phyloP scores from a whole-genome alignment of 2,888 invertebrate genomes.

The Nephrotoma appendiculata region DNA sequence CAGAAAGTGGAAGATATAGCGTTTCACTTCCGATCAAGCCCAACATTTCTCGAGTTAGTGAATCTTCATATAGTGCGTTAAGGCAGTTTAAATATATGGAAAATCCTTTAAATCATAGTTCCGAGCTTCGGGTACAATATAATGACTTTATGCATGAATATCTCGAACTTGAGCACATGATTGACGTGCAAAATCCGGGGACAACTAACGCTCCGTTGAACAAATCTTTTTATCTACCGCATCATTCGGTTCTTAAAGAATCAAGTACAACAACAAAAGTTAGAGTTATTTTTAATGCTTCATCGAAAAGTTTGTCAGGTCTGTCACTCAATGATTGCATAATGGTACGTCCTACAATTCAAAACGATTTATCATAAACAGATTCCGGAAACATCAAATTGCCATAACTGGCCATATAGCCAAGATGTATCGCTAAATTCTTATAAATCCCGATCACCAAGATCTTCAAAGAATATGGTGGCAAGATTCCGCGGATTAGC shows the following conservation, averaged over 20 bases:
- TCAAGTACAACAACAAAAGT: conserved; percentile 17
- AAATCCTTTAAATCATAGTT: neutral
- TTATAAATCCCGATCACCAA: conserved; percentile 10
- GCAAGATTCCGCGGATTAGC: conserved; percentile 15
- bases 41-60: too few species aligned
- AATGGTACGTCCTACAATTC: conserved; percentile 16
- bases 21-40: too few species aligned
- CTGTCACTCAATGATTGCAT: conserved; percentile 17
- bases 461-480: conserved; percentile 21
- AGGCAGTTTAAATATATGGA: too few species aligned
- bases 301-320: conserved; percentile 13
- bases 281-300: conserved; percentile 18
- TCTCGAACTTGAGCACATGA: neutral
- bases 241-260: conserved; percentile 17
- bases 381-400: conserved; percentile 17
- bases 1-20: too few species aligned
- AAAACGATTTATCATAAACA: conserved; percentile 16
- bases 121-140: neutral
- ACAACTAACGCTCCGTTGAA: neutral
- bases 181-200: neutral
- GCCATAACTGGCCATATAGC: conserved; percentile 1
- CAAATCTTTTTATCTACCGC: conserved; percentile 14
- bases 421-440: too few species aligned
- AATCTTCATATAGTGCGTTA: too few species aligned
- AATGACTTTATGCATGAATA: neutral